Evolutionary conservation across 2,113 vertebrate genomes (phyloP), one percentile per base, ranked within the genome.

Genomic region (Channa argus): DNA sequence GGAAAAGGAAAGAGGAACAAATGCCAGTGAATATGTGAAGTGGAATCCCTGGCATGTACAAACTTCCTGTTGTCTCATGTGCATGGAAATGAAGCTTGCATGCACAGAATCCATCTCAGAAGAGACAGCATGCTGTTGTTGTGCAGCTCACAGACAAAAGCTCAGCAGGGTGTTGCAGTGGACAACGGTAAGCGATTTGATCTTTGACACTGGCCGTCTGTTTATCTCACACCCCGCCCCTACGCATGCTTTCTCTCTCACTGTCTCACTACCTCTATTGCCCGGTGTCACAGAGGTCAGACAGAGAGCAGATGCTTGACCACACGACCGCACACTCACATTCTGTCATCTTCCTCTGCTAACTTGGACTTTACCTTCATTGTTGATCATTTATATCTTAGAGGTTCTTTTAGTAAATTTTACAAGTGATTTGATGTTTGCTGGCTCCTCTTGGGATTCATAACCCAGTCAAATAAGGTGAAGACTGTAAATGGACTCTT

Each of bases 221-320:
- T 62, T 78, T 63, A 45, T 34, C 24, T 14, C 46, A 49, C 63
- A 52, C 55, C 44, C 11, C 6, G 45, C 77, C 61, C 67, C 69
- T 55, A 46, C 53, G 0, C 2, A 1, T 38, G 51, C 36, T 43
- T 53, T 24, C 11, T 11, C 58, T 63, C 64, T 58, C 44, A 7
- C 56, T 52, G 58, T 63, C 59, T 56, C 54, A 49, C 39, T 37
- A 39, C 75, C 51, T 13, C 77, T 46, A 74, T 69, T 64, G 14
- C 61, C 63, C n/a, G 13, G 83, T 75, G 77, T 80, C 76, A 80
- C 43, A 11, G 55, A 24, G 81, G 79, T 86, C 84, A 85, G 86
- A 87, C 89, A 68, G 71, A 49, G 43, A 88, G 82, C 91, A 91
- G 89, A 85, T 90, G 90, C 88, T 92, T 63, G 69, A 70, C 86